Evolutionary conservation across 2,888 invertebrate species (phyloP), one percentile per base, ranked within the genome.

Genomic region (Machimus rusticus): DNA sequence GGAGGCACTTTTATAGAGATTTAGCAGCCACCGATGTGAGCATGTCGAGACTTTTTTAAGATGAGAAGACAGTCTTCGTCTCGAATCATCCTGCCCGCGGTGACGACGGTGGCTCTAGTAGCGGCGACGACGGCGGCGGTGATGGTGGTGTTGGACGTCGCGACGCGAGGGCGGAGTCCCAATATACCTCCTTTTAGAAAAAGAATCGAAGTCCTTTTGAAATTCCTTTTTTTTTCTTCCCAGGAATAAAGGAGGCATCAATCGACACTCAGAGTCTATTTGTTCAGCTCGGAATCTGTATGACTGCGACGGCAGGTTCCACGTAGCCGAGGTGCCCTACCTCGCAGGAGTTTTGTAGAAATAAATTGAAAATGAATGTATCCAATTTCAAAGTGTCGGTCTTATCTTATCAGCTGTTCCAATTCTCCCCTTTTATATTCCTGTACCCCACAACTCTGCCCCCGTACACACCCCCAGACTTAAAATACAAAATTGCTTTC

Each of bases 291-390:
- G 23, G 39, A 82, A 82, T 82, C 82, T 66, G 57, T 82, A 82
- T 82, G 57, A 39, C 82, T n/a, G 34, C 23, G 37, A 82, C 31
- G 37, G 57, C 37, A 57, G 37, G 37, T 57, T n/a, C 31, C 14
- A 66, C 66, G 57, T 57, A 37, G 46, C n/a, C 8, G 16, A 46
- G 14, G 43, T 37, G 37, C 55, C 19, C 8, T 57, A 19, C 19
- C 82, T 82, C 34, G 37, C 37, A 66, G 43, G 57, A 74, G 74
- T 85, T 85, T 74, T 85, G 66, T 57, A 74, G 77, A 86, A 77
- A 86, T 86, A 86, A 86, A 86, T 86, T 86, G 86, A 86, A 86
- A 86, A 86, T 77, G 86, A 86, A 86, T 86, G 86, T 86, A 77
- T 86, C 77, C 77, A 77, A 86, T 86, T 86, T 86, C 86, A 86